Evolutionary conservation across 2,888 invertebrate genomes (phyloP), one percentile per base, ranked within the genome.

Genomic region (Adineta ricciae): DNA sequence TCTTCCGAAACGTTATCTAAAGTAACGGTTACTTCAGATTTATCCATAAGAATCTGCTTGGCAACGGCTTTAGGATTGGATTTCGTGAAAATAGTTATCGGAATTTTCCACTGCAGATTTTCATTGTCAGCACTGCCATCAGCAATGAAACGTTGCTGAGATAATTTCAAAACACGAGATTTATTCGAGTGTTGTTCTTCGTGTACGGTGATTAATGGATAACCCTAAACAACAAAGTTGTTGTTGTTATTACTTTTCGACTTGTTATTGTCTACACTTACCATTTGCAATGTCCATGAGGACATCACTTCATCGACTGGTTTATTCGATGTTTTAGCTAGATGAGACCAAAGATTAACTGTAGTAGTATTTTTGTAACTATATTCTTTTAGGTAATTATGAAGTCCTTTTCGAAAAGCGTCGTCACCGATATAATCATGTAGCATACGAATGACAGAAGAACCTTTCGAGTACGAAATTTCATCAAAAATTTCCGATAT

Each of bases 401-500:
- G 93, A 94, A 97, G 96, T 83, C 97, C 97, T 90, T 94, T 94
- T 56, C 94, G 93, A 90, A 96, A 97, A 90, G 95, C 95, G 89
- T 94, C 93, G 91, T 96, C 95, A 24, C 97, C 97, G 88, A 98
- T 94, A 89, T 95, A 97, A 88, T 94, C 93, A 89, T 96, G 95
- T 87, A 97, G 91, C 97, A 97, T 97, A 87, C 97, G 92, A 87
- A 97, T 95, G 9, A 97, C 94, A 84, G 95, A 95, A 2, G 96
- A 96, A 7, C 96, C 97, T 90, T 98, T 98, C 89, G 94, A 94
- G 91, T 97, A 98, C 54, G 97, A 96, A 88, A 98, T 97, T 88
- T 95, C 94, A 92, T 98, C 97, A 91, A 97, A 98, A 88, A 98
- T 97, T 91, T 97, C 96, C 91, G 96, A 96, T 86, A 97, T 94